Conservation (phyloP, 2,888 invertebrate species). For the Limnephilus marmoratus region DNA sequence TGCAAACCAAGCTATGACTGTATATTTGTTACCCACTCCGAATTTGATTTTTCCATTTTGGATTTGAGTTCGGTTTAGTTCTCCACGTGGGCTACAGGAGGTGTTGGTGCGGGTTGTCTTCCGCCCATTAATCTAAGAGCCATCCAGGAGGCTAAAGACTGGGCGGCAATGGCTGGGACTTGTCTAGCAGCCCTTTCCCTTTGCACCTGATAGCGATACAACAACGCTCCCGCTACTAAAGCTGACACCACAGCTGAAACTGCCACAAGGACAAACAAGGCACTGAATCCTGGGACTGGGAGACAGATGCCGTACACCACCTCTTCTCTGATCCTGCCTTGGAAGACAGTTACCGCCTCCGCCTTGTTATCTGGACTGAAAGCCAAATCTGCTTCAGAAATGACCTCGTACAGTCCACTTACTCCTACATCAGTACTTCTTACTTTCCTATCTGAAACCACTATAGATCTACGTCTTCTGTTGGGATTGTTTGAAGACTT, state of each 20-base stretch:
- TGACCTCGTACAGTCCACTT: constrained; percentile 92
- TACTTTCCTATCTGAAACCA: constrained; percentile 84
- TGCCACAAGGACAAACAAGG: constrained; percentile 91
- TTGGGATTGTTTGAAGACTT: constrained; percentile 61
- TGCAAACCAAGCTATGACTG: not conserved
- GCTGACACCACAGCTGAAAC: constrained; percentile 93
- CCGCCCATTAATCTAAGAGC: constrained; percentile 81
- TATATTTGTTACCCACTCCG: not conserved
- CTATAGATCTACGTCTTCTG: constrained; percentile 81
- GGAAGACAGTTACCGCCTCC: constrained; percentile 91
- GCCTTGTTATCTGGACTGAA: constrained; percentile 89
- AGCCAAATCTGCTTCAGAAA: constrained; percentile 93
- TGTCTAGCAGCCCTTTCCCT: constrained; percentile 80
- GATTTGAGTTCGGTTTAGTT: constrained; percentile 32
- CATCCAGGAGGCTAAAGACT: constrained; percentile 86
- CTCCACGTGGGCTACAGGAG: constrained; percentile 41
- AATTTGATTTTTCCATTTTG: not conserved
- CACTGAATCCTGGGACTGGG: constrained; percentile 92
- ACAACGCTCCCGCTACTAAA: constrained; percentile 88
- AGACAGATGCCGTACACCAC: constrained; percentile 94
- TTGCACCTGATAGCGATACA: constrained; percentile 87
- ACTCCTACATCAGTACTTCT: constrained; percentile 93
- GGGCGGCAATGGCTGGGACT: constrained; percentile 77
- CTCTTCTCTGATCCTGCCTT: constrained; percentile 91
- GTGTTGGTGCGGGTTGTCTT: constrained; percentile 49